A percentile compares a stretch with the other conserved stretches of the same genome.
Conservation (phyloP, 2,113 vertebrate genomes). For the Catharus bicknelli region DNA sequence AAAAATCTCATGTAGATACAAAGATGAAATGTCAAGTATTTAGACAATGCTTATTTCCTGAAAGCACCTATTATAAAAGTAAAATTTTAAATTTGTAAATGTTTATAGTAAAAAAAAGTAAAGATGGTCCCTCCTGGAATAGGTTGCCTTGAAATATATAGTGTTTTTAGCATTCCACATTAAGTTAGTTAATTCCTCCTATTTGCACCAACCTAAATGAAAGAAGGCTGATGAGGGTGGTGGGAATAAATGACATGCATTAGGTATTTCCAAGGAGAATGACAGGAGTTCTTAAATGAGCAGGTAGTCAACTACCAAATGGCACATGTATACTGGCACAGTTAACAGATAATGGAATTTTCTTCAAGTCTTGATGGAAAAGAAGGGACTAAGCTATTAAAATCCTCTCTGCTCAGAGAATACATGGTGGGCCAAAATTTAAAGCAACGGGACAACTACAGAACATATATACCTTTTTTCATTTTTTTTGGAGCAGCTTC, state of each 20-base stretch:
- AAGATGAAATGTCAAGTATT: neutral
- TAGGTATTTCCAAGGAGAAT: neutral
- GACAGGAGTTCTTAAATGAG: neutral
- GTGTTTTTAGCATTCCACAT: neutral
- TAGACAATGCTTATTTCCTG: neutral
- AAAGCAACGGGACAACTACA: neutral
- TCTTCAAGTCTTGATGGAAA: neutral
- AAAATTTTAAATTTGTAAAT: too few species aligned
- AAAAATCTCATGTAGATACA: neutral
- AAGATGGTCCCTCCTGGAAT: neutral
- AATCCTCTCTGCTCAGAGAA: neutral
- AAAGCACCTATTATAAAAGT: neutral
- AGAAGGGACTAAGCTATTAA: neutral
- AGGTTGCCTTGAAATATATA: neutral
- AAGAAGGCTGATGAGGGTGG: neutral
- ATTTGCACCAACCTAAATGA: neutral
- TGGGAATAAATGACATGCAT: neutral
- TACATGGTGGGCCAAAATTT: neutral
- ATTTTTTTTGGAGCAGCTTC: neutral
- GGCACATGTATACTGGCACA: neutral
- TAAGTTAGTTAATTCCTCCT: neutral
- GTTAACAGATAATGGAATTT: neutral
- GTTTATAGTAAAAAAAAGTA: neutral
- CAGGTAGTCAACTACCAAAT: neutral
- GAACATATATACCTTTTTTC: neutral